Evolutionary conservation across 1,140 invertebrate species (phyloP).

Genomic region (Neocloeon triangulifer): DNA sequence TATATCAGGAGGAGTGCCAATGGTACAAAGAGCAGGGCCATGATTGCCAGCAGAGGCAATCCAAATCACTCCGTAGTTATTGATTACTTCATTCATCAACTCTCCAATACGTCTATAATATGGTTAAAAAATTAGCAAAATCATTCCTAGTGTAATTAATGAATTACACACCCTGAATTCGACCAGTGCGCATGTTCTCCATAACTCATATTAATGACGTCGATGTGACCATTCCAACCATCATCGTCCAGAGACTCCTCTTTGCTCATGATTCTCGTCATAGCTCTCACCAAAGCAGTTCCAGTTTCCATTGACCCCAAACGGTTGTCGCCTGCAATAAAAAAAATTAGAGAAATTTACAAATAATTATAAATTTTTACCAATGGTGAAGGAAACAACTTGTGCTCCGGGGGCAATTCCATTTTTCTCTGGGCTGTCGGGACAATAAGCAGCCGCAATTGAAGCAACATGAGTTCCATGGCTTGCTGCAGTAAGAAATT

Average conservation of each 20-base stretch:
- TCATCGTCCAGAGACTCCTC: no score
- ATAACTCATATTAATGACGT: slow-evolving; percentile 97
- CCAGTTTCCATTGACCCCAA: slow-evolving; percentile 92
- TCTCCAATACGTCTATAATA: slow-evolving; percentile 51
- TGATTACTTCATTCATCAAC: slow-evolving; percentile 71
- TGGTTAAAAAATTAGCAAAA: no score
- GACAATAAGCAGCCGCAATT: slow-evolving; percentile 82
- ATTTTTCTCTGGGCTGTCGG: slow-evolving; percentile 71
- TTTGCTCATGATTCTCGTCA: slow-evolving; percentile 65
- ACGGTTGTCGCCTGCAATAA: slow-evolving; percentile 42
- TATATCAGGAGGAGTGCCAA: slow-evolving; percentile 82
- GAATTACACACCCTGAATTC: slow-evolving; percentile 80
- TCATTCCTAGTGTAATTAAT: no score
- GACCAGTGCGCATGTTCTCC: slow-evolving; percentile 85
- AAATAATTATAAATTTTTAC: slow-evolving; percentile 11
- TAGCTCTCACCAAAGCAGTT: slow-evolving; percentile 69
- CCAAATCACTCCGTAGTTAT: slow-evolving; percentile 81
- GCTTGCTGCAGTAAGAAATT: slow-evolving; percentile 33
- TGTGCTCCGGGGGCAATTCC: slow-evolving; percentile 93
- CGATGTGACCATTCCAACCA: slow-evolving; percentile 28
- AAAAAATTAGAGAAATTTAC: slow-evolving; percentile 1
- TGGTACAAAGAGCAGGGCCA: slow-evolving; percentile 79
- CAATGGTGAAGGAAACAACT: slow-evolving; percentile 80
- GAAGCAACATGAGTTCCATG: slow-evolving; percentile 95
- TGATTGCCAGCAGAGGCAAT: slow-evolving; percentile 84